Evolutionary conservation across 2,113 vertebrate species (phyloP), one percentile per base, ranked within the genome.

Genomic region (Bombycilla garrulus): DNA sequence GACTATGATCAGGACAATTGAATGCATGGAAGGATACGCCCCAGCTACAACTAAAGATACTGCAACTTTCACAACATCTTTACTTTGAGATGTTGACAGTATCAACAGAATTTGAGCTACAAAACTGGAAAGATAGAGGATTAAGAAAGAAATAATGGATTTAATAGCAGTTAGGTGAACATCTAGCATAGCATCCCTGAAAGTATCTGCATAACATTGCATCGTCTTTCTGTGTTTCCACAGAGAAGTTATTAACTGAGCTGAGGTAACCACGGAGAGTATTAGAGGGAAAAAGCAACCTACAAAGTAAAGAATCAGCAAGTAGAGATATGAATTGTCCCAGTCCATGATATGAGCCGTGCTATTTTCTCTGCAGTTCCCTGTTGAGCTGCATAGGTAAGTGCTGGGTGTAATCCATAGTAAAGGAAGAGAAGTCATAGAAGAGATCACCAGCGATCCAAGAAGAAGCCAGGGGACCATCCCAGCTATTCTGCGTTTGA

Each of bases 121-220:
- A 14, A 92, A 50, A 60, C 93, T 94, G 44, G 78, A 82, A 66
- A 96, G 12, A 54, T 93, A 81, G 2, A 94, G 18, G 9, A 88
- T 17, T 47, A 96, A 65, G 72, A 97, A 98, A 77, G 90, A 96
- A 70, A 88, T 62, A 80, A 97, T 65, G 16, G 89, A 96, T 89
- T 95, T 97, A 61, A 96, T 79, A 31, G 62, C 92, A 74, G 38
- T 95, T 92, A 96, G 17, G 25, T 94, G 94, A 93, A 95, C 86
- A 54, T 74, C 66, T 76, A 45, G 61, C 50, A 33, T 16, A 42
- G 61, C 42, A 83, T 93, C 80, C 29, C 40, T 95, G 69, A 94
- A 88, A 31, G 45, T 85, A 31, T 74, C 47, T 29, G 9, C 15
- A 3, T 94, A 84, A 22, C 8, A 10, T 57, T 88, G 76, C 92